Conservation (phyloP, 2,888 invertebrate species). For the Leucozona laternaria region DNA sequence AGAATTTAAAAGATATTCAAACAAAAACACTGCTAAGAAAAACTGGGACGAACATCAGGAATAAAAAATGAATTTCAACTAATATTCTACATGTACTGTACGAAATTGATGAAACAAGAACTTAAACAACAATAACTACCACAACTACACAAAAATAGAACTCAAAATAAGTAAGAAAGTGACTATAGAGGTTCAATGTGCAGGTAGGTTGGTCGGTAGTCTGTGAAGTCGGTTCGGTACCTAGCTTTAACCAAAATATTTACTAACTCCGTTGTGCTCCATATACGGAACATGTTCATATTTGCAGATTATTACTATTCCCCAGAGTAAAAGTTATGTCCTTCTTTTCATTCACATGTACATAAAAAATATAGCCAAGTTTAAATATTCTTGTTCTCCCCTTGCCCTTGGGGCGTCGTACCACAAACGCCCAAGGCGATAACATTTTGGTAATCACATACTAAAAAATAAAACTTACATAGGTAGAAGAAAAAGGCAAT, state of each 20-base stretch:
- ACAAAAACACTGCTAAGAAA: neutral
- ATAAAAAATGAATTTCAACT: neutral
- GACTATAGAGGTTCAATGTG: too few relatives aligned
- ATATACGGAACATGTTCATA: conserved; percentile 62
- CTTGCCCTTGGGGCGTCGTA: neutral
- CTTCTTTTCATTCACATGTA: conserved; percentile 23
- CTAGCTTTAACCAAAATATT: conserved; percentile 62
- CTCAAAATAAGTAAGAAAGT: neutral
- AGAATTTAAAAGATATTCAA: neutral
- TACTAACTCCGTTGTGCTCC: conserved; percentile 68
- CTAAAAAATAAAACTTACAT: conserved; percentile 21
- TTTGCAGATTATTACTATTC: conserved; percentile 69
- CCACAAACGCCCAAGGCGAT: conserved; percentile 52
- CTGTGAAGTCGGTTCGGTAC: too few relatives aligned
- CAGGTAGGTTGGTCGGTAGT: too few relatives aligned
- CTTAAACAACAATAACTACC: neutral
- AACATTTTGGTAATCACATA: conserved; percentile 53
- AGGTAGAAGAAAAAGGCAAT: conserved; percentile 8
- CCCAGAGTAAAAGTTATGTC: conserved; percentile 64
- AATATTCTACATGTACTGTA: too few relatives aligned
- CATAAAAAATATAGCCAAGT: neutral
- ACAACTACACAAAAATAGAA: neutral
- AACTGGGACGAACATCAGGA: neutral
- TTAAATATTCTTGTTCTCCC: conserved; percentile 33
- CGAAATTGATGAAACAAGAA: conserved; percentile 30